phyloP scores from a whole-genome alignment of 2,888 invertebrate species.

The Sipunculus nudus region DNA sequence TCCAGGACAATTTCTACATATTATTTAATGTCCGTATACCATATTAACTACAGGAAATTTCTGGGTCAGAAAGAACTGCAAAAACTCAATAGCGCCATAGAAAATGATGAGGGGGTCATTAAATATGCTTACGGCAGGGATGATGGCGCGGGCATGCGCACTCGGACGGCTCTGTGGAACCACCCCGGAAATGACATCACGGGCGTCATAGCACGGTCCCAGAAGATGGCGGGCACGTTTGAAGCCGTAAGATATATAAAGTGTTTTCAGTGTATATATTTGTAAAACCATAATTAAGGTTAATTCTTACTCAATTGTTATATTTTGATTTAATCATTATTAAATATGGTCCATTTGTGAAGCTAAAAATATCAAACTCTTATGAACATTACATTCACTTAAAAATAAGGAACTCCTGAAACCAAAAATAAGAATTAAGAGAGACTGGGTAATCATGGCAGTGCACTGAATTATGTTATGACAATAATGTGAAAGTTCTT shows the following conservation, averaged over 20 bases:
- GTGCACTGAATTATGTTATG: too few relatives aligned
- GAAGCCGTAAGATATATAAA: conserved; percentile 45
- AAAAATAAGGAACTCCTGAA: too few relatives aligned
- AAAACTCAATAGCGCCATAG: conserved; percentile 41
- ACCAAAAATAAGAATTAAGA: too few relatives aligned
- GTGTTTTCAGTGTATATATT: neutral
- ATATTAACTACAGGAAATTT: conserved; percentile 34
- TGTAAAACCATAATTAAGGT: neutral
- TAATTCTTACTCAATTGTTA: neutral
- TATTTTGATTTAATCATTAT: too few relatives aligned
- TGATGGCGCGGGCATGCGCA: conserved; percentile 41
- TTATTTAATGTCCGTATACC: neutral
- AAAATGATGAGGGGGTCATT: conserved; percentile 32
- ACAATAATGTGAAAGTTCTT: too few relatives aligned
- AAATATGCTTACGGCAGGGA: conserved; percentile 10
- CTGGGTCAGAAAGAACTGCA: conserved; percentile 39
- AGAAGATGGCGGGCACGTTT: conserved; percentile 56
- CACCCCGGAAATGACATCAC: conserved; percentile 59
- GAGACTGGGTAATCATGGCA: too few relatives aligned
- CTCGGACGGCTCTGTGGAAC: conserved; percentile 51
- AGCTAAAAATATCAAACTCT: too few relatives aligned
- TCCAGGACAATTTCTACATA: too few relatives aligned
- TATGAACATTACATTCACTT: too few relatives aligned
- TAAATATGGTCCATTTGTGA: neutral
- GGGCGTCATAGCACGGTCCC: conserved; percentile 55